These are phyloP conservation scores for Archilochus colubris DNA, from an alignment of 2,113 vertebrate genomes.

Conservation along the genomic window DNA sequence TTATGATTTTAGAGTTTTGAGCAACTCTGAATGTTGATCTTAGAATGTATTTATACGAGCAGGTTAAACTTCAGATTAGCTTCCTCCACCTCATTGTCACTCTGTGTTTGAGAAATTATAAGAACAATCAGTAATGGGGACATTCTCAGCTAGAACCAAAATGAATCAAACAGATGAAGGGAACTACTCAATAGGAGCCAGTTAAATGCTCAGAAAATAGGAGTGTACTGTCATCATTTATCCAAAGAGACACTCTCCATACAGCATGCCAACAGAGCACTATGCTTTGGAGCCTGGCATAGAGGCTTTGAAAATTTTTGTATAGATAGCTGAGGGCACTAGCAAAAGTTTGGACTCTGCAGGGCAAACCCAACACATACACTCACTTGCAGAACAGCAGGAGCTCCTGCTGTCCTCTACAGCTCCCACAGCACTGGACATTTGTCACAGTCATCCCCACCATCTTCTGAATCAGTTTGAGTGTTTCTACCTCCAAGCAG, in stretches of 20 bases:
- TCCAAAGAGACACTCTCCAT: slow-evolving; percentile 63
- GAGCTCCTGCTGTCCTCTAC: not conserved
- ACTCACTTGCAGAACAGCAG: not conserved
- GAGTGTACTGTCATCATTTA: slow-evolving; percentile 74
- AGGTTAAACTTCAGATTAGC: slow-evolving; percentile 74
- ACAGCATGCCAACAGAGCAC: slow-evolving; percentile 54
- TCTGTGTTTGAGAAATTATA: slow-evolving; percentile 77
- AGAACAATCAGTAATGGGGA: slow-evolving; percentile 73
- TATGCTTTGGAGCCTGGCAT: not conserved
- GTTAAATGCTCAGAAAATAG: slow-evolving; percentile 82
- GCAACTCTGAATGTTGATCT: slow-evolving; percentile 48
- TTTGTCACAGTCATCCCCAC: not conserved
- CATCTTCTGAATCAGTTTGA: not conserved
- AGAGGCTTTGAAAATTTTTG: slow-evolving; percentile 1
- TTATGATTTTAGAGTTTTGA: slow-evolving; percentile 65
- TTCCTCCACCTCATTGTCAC: slow-evolving; percentile 59
- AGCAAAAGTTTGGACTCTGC: not conserved
- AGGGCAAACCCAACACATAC: not conserved
- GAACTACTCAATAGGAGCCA: slow-evolving; percentile 76
- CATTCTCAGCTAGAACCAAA: slow-evolving; percentile 76
- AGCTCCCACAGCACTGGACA: not conserved
- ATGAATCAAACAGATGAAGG: slow-evolving; percentile 80
- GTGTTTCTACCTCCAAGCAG: not conserved
- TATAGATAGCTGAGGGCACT: not conserved
- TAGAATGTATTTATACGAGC: slow-evolving; percentile 56